Conservation (phyloP, 2,113 vertebrate genomes). For the Cyanoramphus novaezelandiae region DNA sequence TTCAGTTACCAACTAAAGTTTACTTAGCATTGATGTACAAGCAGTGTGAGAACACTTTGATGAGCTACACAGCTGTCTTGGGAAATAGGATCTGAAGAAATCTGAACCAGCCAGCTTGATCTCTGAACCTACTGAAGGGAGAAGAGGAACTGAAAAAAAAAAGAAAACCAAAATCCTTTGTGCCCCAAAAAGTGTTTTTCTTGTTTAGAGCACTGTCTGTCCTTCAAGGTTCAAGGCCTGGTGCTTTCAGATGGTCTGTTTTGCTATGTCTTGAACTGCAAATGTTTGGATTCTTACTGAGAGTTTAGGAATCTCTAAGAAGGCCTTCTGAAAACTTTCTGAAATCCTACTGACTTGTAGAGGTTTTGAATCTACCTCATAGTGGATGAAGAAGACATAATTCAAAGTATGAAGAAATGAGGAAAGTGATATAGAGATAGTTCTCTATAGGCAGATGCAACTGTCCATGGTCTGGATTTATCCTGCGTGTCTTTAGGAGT, state of each 20-base stretch:
- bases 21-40: constrained; percentile 48
- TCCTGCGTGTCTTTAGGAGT: background rate
- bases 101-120: constrained; percentile 36
- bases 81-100: constrained; percentile 53
- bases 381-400: background rate
- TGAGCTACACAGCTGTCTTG: constrained; percentile 59
- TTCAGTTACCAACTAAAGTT: constrained; percentile 56
- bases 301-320: background rate
- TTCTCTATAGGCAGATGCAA: background rate
- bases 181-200: background rate
- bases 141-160: background rate
- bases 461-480: background rate
- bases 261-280: background rate
- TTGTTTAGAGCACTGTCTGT: background rate
- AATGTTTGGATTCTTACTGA: background rate
- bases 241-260: background rate
- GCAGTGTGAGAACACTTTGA: constrained; percentile 14
- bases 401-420: background rate
- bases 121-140: constrained; percentile 35
- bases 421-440: background rate
- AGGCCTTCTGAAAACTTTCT: background rate
- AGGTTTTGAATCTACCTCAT: background rate
- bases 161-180: background rate
- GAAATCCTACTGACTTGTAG: background rate
- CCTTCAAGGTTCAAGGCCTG: constrained; percentile 14